Evolutionary conservation across 2,888 invertebrate species (phyloP).

Genomic region (Lasioglossum malachurum): DNA sequence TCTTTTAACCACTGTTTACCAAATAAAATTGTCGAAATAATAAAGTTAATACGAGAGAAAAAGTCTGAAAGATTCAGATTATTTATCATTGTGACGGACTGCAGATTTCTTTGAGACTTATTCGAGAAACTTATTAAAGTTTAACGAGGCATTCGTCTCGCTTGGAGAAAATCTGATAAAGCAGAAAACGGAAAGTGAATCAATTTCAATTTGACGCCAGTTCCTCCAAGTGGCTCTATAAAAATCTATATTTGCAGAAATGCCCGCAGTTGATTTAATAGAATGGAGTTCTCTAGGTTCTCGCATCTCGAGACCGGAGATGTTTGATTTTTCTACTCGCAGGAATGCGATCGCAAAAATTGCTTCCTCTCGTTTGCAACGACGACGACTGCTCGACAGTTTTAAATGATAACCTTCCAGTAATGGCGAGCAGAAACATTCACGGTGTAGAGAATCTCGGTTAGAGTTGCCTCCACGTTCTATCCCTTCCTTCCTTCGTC

Average conservation of each 20-base stretch:
- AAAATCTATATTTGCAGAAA: background rate
- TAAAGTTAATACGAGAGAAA: background rate
- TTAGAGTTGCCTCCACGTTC: constrained; percentile 38
- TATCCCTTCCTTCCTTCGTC: constrained; percentile 44
- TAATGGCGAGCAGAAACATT: constrained; percentile 18
- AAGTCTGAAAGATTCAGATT: background rate
- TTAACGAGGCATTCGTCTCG: background rate
- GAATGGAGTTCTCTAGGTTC: background rate
- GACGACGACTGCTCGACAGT: constrained; percentile 5
- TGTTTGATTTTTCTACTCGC: background rate
- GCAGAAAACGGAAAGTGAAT: background rate
- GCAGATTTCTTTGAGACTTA: background rate
- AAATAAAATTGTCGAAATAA: background rate
- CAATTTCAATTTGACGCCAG: background rate
- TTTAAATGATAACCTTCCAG: constrained; percentile 20
- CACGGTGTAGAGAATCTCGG: constrained; percentile 38
- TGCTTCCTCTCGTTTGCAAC: constrained; percentile 1
- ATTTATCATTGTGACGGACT: background rate
- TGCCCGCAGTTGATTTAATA: background rate
- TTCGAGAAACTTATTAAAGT: background rate
- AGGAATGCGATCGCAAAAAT: background rate
- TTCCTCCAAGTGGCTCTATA: background rate
- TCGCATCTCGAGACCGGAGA: background rate
- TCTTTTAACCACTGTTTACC: background rate
- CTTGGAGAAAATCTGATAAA: background rate